phyloP scores from a whole-genome alignment of 2,113 vertebrate species.

The Proteles cristata region DNA sequence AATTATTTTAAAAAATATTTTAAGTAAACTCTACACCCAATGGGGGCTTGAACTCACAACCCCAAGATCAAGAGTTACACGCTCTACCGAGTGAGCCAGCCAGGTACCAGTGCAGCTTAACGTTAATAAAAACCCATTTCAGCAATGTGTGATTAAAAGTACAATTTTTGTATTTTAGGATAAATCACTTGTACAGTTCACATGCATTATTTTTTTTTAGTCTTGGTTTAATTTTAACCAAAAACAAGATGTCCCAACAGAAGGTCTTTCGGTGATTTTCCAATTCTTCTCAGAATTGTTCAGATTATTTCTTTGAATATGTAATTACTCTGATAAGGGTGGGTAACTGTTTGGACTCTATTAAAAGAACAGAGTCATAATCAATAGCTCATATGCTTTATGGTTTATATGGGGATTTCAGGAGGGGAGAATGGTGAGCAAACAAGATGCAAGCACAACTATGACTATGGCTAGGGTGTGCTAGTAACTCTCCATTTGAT shows the following conservation, averaged over 20 bases:
- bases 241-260: conserved; percentile 57
- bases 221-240: conserved; percentile 62
- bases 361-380: conserved; percentile 49
- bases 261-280: conserved; percentile 56
- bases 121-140: conserved; percentile 30
- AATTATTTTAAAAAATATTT: background rate
- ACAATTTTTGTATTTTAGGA: conserved; percentile 68
- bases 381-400: conserved; percentile 33
- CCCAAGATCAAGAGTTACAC: background rate
- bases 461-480: background rate
- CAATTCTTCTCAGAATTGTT: conserved; percentile 28
- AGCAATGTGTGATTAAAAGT: conserved; percentile 49
- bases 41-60: background rate
- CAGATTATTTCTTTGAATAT: conserved; percentile 43
- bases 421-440: background rate
- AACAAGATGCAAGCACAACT: background rate
- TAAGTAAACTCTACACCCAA: background rate
- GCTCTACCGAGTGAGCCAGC: background rate
- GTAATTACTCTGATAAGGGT: conserved; percentile 16
- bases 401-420: conserved; percentile 30
- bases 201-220: background rate
- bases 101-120: background rate
- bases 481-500: background rate
- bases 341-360: conserved; percentile 13
- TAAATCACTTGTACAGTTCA: conserved; percentile 39